phyloP scores from a whole-genome alignment of 2,113 vertebrate genomes.

The Morone saxatilis region DNA sequence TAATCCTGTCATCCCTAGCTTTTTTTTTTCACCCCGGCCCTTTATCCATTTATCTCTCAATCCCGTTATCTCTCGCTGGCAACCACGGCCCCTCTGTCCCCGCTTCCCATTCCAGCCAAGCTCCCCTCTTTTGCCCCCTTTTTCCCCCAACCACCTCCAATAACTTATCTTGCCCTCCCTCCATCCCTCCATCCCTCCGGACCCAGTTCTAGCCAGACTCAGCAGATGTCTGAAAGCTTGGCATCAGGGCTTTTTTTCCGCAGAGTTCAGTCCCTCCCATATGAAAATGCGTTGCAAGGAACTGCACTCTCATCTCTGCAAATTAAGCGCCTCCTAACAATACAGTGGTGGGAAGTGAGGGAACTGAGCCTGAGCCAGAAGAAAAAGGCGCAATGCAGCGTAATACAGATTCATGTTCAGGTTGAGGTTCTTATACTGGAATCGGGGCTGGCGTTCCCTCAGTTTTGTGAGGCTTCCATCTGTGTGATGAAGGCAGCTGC shows the following conservation, averaged over 20 bases:
- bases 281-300: slow-evolving; percentile 76
- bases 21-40: slow-evolving; percentile 54
- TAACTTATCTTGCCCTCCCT: slow-evolving; percentile 64
- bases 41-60: slow-evolving; percentile 83
- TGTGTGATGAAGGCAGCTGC: slow-evolving; percentile 66
- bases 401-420: slow-evolving; percentile 56
- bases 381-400: slow-evolving; percentile 76
- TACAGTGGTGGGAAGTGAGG: slow-evolving; percentile 69
- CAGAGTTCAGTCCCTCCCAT: slow-evolving; percentile 80
- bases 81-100: slow-evolving; percentile 51
- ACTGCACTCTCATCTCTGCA: slow-evolving; percentile 77
- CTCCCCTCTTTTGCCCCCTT: slow-evolving; percentile 27
- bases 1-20: slow-evolving; percentile 81
- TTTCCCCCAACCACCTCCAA: slow-evolving; percentile 16
- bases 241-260: slow-evolving; percentile 76
- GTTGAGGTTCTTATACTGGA: slow-evolving; percentile 57
- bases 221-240: slow-evolving; percentile 83
- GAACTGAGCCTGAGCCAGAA: slow-evolving; percentile 63
- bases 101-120: neutral
- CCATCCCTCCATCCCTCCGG: slow-evolving; percentile 58
- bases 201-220: slow-evolving; percentile 75
- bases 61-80: slow-evolving; percentile 77
- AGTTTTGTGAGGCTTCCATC: slow-evolving; percentile 57
- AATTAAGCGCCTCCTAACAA: slow-evolving; percentile 75
- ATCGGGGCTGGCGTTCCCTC: slow-evolving; percentile 40